These are phyloP conservation scores for Alces alces DNA, from an alignment of 2,113 vertebrate species.

Conservation along the genomic window DNA sequence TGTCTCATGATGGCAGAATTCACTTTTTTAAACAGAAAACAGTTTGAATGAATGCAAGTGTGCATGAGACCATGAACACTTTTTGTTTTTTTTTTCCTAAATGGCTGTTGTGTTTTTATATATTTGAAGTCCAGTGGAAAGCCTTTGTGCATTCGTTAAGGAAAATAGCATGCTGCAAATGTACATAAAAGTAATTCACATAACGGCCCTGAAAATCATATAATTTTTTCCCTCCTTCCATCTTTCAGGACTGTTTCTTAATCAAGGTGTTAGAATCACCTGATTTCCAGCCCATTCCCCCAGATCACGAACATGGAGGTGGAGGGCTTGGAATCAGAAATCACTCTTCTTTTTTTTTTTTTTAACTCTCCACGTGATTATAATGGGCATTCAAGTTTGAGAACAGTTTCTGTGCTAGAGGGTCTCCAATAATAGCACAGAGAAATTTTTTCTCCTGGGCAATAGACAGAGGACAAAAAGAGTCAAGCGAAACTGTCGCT, in stretches of 20 bases:
- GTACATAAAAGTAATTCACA: conserved; percentile 31
- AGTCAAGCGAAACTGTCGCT: background rate
- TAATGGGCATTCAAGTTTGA: background rate
- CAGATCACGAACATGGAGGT: background rate
- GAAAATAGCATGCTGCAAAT: conserved; percentile 4
- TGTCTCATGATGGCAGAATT: background rate
- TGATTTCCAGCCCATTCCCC: background rate
- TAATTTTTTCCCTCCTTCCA: background rate
- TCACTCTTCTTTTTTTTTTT: background rate
- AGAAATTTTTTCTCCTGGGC: background rate
- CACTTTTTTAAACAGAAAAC: conserved; percentile 2
- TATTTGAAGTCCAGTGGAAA: conserved; percentile 35
- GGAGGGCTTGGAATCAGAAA: background rate
- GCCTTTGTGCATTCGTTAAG: conserved; percentile 24
- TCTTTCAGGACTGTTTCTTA: conserved; percentile 2
- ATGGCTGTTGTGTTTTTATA: background rate
- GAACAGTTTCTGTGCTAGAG: background rate
- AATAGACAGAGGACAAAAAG: background rate
- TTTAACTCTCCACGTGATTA: background rate
- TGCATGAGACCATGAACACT: background rate
- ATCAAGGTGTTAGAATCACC: background rate
- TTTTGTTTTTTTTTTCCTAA: background rate
- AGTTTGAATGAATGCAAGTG: conserved; percentile 31
- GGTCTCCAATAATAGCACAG: background rate
- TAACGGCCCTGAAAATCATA: conserved; percentile 34